These are phyloP conservation scores for Donacobius atricapilla DNA, from an alignment of 2,113 vertebrate genomes.

Conservation along the genomic window DNA sequence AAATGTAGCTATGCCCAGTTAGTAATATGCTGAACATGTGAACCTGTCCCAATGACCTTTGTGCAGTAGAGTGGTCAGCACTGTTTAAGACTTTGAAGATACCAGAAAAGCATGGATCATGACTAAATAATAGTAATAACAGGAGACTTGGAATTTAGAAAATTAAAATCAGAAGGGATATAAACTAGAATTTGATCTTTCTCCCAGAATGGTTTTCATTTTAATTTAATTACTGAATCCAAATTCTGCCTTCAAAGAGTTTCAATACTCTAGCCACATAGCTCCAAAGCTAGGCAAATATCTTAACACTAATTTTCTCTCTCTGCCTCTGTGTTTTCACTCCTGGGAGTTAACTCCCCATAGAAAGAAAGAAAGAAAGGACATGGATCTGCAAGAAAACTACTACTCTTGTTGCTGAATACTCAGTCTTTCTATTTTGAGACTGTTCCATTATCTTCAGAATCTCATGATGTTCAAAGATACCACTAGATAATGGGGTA, in stretches of 20 bases:
- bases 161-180: not conserved
- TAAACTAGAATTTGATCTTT: not conserved
- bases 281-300: not conserved
- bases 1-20: not conserved
- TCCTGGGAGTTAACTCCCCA: not conserved
- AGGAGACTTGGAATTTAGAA: not conserved
- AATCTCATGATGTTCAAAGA: not conserved
- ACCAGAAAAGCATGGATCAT: not conserved
- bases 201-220: not conserved
- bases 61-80: not conserved
- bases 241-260: not conserved
- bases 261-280: not conserved
- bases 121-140: not conserved
- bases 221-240: not conserved
- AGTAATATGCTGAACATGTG: not conserved
- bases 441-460: not conserved
- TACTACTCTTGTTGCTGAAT: not conserved
- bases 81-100: not conserved
- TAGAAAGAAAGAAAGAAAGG: not conserved
- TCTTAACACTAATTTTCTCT: not conserved
- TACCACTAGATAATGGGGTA: not conserved
- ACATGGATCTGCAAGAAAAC: not conserved
- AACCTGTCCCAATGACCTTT: not conserved
- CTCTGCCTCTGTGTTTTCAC: not conserved
- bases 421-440: not conserved